Conservation (phyloP, 2,888 invertebrate genomes). For the Fragum whitleyi region DNA sequence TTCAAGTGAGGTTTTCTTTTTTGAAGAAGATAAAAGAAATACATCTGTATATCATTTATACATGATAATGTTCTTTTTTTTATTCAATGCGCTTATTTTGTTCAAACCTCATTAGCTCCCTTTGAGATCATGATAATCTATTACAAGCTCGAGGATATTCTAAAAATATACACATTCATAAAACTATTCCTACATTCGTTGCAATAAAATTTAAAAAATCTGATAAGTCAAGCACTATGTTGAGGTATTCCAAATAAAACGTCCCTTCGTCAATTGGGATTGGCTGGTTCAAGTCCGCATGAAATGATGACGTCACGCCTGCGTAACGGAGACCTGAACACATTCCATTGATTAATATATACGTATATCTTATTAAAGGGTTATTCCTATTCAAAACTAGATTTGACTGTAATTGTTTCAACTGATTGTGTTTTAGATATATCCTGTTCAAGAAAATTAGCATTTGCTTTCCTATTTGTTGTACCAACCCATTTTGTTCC, state of each 20-base stretch:
- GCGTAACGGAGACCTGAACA: neutral
- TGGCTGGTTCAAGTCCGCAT: neutral
- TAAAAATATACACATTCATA: too few species aligned
- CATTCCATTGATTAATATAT: neutral
- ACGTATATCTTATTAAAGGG: neutral
- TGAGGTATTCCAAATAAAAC: slow-evolving; percentile 2
- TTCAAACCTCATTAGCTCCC: too few species aligned
- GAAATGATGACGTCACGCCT: neutral
- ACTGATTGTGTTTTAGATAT: neutral
- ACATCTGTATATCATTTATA: too few species aligned
- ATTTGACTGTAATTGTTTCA: neutral
- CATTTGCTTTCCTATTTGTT: neutral
- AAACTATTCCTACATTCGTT: neutral
- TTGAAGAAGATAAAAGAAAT: too few species aligned
- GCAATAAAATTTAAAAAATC: neutral
- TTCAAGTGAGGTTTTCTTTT: too few species aligned
- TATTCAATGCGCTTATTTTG: too few species aligned
- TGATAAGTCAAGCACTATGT: neutral
- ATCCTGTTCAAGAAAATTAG: neutral
- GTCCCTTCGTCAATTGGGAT: neutral
- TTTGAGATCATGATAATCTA: too few species aligned
- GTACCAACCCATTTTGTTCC: neutral
- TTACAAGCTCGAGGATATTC: too few species aligned
- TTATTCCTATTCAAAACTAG: neutral
- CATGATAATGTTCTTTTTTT: too few species aligned